These are phyloP conservation scores for Eumaeus atala DNA, from an alignment of 1,140 invertebrate genomes.

Conservation along the genomic window DNA sequence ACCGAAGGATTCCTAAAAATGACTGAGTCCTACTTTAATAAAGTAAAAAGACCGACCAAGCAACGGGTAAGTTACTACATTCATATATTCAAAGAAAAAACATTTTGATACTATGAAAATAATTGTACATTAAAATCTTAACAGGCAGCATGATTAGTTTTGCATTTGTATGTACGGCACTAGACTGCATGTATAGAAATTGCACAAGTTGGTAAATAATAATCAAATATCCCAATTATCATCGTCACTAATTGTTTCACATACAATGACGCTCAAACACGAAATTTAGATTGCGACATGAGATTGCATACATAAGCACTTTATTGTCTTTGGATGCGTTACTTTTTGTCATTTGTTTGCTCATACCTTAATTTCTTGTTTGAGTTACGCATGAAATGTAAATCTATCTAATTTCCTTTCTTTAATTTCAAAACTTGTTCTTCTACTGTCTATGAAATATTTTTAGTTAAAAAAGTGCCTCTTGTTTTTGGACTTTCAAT, in stretches of 20 bases:
- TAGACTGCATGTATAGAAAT: slow-evolving; percentile 29
- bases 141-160: slow-evolving; percentile 24
- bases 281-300: slow-evolving; percentile 24
- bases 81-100: neutral
- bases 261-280: slow-evolving; percentile 27
- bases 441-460: slow-evolving; percentile 12
- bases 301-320: neutral
- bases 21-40: slow-evolving; percentile 91
- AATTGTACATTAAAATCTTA: slow-evolving; percentile 6
- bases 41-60: slow-evolving; percentile 85
- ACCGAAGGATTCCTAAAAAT: slow-evolving; percentile 88
- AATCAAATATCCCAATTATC: slow-evolving; percentile 8
- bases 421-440: neutral
- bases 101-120: neutral
- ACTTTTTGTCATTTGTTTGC: too few relatives aligned
- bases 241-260: slow-evolving; percentile 13
- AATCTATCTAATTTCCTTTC: slow-evolving; percentile 2
- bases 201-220: slow-evolving; percentile 16
- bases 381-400: slow-evolving; percentile 37
- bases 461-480: slow-evolving; percentile 25
- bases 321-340: neutral
- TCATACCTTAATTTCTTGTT: slow-evolving; percentile 48
- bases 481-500: slow-evolving; percentile 30
- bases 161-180: slow-evolving; percentile 23
- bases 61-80: slow-evolving; percentile 72